Evolutionary conservation across 2,113 vertebrate genomes (phyloP).

Genomic region (Oxygymnocypris stewartii): DNA sequence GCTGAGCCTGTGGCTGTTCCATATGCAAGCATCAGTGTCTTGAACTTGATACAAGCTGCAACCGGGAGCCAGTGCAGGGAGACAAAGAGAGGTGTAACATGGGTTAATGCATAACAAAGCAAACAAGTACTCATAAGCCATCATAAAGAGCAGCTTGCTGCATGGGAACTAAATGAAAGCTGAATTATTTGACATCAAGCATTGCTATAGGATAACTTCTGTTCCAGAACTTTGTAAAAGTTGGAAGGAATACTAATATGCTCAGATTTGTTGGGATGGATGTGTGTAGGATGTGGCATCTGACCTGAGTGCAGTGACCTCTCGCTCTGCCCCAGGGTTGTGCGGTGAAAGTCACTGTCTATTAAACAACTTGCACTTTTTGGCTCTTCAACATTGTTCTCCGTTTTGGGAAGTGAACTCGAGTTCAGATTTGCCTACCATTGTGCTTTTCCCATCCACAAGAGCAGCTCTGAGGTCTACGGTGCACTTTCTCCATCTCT

Average conservation of each 20-base stretch:
- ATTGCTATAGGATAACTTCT: background rate
- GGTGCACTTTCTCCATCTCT: constrained; percentile 6
- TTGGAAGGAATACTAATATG: background rate
- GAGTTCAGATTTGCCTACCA: constrained; percentile 2
- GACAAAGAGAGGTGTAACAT: too few species aligned
- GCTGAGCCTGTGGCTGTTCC: too few species aligned
- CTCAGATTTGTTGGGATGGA: background rate
- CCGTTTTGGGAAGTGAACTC: background rate
- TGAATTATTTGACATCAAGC: background rate
- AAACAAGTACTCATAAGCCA: background rate
- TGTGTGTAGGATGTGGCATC: constrained; percentile 15
- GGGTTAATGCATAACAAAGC: background rate
- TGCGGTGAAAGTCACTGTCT: background rate
- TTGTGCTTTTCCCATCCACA: background rate
- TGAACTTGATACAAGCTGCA: too few species aligned
- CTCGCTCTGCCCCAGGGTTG: background rate
- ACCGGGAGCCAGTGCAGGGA: too few species aligned
- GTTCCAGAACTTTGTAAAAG: background rate
- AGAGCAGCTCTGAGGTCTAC: constrained; percentile 10
- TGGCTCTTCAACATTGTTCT: background rate
- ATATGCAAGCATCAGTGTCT: too few species aligned
- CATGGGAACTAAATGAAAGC: background rate
- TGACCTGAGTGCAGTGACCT: constrained; percentile 17
- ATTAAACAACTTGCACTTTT: constrained; percentile 25
- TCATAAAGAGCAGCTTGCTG: background rate